Base-by-base conservation (phyloP, 2,888 invertebrate genomes). In the Deilephila porcellus region DNA sequence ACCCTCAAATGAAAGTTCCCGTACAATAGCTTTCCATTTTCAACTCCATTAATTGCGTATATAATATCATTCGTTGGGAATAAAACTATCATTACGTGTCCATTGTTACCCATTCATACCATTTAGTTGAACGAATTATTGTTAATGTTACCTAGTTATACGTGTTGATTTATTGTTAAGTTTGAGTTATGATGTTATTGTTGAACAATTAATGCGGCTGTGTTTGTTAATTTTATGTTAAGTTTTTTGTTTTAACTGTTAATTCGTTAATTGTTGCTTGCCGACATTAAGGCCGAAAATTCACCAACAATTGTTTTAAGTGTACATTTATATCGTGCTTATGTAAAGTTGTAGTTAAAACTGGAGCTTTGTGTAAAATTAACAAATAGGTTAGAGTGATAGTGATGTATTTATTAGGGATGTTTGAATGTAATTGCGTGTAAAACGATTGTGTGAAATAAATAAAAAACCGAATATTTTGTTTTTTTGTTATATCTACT, bases 191-290 rank as follows among this genome's bases (percentile, higher is more conserved):
- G 89, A 90, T 90, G 90, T 86, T 88, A 85, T 78, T 83, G 88
- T 90, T 92, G 85, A 79, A 82, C 81, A 78, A 83, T 86, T 81
- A 78, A 83, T 80, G 86, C 88, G 94, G 94, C 94, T 94, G 94
- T 93, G 94, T 94, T 93, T 93, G 94, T 93, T 94, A 93, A 89
- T 94, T 94, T 94, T 93, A 93, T 93, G 93, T 94, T 94, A 92
- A 94, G 93, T 94, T 94, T 94, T 67, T 91, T 88, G 92, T 94
- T 94, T 93, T 89, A 91, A 91, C 88, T 82, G 82, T 87, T 82
- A 80, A 80, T 80, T 88, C 88, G 86, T 91, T 90, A 84, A 79
- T 89, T 91, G 86, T 86, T 85, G 77, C 86, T 86, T 85, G 83
- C 93, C 91, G 93, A 88, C 94, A 93, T 94, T 94, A 94, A 90